Evolutionary conservation across 2,888 invertebrate species (phyloP), one percentile per base, ranked within the genome.

Genomic region (Drosophila nigritarsus): DNA sequence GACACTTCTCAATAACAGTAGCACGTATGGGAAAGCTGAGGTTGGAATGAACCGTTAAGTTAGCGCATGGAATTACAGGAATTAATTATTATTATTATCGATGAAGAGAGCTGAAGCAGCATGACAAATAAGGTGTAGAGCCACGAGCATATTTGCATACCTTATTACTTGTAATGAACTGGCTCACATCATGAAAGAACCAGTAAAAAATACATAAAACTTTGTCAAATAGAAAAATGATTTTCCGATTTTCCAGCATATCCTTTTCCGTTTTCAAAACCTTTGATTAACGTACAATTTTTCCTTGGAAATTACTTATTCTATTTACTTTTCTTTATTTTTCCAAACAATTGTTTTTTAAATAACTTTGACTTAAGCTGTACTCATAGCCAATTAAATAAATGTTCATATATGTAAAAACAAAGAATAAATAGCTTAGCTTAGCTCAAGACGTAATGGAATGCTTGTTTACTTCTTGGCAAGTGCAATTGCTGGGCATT

Each of bases 401-500:
- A 13, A 51, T 55, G n/a, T 18, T 20, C 18, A 27, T 27, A 11
- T n/a, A 27, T 29, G 38, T 29, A 3, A 24, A 45, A 24, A 24
- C 15, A 15, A 15, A 13, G 2, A 67, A 34, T 38, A 70, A 59
- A 58, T 36, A 54, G 54, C 40, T 53, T 2, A 32, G 29, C 27
- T 40, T 2, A 32, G 29, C 30, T 45, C 1, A 29, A 45, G 34
- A 48, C 49, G 5, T 45, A 49, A 54, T 59, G 64, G 36, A 63
- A 69, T 58, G 30, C 60, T 48, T 55, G 38, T 24, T 27, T 6
- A 18, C 48, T 73, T 69, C 50, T 29, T 24, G 40, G 73, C 62
- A 77, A 53, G 55, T 62, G 72, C 80, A 75, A 70, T 84, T 83
- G 45, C 64, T 36, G 66, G 69, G 84, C 78, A 84, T 84, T 87